A percentile compares a stretch with the other conserved stretches of the same genome.
phyloP scores from a whole-genome alignment of 2,797 vertebrate species.

The Malacoctenus gilli region DNA sequence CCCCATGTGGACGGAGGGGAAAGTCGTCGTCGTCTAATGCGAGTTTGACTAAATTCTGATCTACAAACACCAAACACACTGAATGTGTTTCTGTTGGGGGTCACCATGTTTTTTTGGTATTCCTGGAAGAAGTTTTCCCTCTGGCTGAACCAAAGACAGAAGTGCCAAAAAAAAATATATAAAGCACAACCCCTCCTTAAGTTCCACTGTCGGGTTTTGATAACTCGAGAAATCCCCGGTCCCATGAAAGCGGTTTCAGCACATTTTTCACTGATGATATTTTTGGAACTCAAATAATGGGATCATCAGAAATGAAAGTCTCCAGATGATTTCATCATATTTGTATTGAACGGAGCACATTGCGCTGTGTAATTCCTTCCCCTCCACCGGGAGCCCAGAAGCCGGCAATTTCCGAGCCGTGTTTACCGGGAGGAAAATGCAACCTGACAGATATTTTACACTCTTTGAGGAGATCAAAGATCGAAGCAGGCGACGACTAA shows the following conservation, averaged over 20 bases:
- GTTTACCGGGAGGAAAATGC: constrained; percentile 59
- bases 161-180: no score
- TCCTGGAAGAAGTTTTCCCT: background rate
- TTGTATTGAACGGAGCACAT: constrained; percentile 38
- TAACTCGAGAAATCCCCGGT: constrained; percentile 16
- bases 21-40: no score
- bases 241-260: constrained; percentile 10
- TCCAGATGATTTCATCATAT: constrained; percentile 41
- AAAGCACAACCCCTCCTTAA: no score
- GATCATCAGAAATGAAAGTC: constrained; percentile 40
- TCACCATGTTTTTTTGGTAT: no score
- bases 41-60: no score
- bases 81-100: no score
- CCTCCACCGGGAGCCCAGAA: constrained; percentile 39
- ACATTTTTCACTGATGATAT: constrained; percentile 28
- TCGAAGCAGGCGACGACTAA: constrained; percentile 47
- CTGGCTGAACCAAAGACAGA: background rate
- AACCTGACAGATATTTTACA: constrained; percentile 60
- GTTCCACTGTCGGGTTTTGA: constrained; percentile 1
- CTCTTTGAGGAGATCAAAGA: constrained; percentile 66
- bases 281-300: constrained; percentile 43
- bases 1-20: no score
- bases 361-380: constrained; percentile 38
- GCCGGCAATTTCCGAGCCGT: constrained; percentile 37
- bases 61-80: no score